A percentile compares a stretch with the other conserved stretches of the same genome.
These are phyloP conservation scores for Marmota flaviventris DNA, from an alignment of 2,113 vertebrate genomes.

Conservation along the genomic window DNA sequence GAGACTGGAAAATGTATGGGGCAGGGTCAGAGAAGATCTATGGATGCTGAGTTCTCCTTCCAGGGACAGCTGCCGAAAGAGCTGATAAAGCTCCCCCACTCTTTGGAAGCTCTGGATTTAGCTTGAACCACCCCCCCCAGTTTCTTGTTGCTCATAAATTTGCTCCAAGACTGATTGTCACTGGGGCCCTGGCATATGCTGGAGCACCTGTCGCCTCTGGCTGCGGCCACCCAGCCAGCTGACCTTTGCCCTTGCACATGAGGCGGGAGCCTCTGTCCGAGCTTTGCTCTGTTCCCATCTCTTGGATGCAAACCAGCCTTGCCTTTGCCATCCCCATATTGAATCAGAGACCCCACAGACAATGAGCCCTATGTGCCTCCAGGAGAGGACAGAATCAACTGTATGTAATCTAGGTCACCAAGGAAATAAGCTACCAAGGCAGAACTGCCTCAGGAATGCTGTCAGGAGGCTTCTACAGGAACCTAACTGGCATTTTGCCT, in stretches of 20 bases:
- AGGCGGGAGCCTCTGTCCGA: not conserved
- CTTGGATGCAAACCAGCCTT: not conserved
- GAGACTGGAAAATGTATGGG: not conserved
- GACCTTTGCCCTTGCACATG: not conserved
- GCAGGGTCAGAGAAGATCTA: not conserved
- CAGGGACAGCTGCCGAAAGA: not conserved
- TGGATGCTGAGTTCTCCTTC: not conserved
- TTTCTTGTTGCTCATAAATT: not conserved
- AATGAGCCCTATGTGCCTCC: not conserved
- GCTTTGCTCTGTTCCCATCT: not conserved
- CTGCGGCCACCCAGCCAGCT: not conserved
- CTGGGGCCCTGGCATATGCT: not conserved
- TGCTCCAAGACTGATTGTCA: not conserved
- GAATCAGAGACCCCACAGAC: not conserved
- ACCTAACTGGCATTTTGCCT: not conserved
- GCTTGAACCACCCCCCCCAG: not conserved
- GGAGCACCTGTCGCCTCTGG: not conserved
- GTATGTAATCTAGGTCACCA: not conserved
- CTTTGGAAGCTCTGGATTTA: not conserved
- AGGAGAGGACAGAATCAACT: not conserved
- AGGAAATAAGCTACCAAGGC: not conserved
- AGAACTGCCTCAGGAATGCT: not conserved
- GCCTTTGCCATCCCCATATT: not conserved
- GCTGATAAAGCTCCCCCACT: not conserved
- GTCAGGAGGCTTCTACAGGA: not conserved